Conservation (phyloP, 2,797 vertebrate genomes). For the Benthosema pterotum region DNA sequence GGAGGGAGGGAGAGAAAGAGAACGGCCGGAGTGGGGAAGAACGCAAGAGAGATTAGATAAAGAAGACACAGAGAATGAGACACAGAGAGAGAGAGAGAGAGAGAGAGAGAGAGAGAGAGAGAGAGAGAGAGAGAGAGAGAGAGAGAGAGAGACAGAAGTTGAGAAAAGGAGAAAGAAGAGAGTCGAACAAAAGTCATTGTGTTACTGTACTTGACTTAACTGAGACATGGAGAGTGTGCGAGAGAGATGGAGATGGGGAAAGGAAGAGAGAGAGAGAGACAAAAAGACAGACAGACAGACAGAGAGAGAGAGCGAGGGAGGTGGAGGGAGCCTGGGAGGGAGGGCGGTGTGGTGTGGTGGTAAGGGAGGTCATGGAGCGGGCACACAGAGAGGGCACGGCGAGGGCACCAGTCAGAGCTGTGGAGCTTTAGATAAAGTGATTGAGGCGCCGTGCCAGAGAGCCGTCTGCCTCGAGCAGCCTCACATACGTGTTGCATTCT, state of each 20-base stretch:
- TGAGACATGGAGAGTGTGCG: slow-evolving; percentile 26
- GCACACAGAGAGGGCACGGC: slow-evolving; percentile 63
- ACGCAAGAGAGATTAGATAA: no score
- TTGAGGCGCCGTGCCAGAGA: slow-evolving; percentile 28
- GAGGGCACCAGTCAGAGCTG: slow-evolving; percentile 67
- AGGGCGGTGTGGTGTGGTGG: not conserved
- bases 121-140: not conserved
- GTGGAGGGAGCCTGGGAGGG: slow-evolving; percentile 25
- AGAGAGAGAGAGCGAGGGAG: slow-evolving; percentile 27
- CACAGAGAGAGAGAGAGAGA: not conserved
- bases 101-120: not conserved
- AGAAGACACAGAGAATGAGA: not conserved
- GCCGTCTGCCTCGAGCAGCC: slow-evolving; percentile 32
- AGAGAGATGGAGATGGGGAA: slow-evolving; percentile 18
- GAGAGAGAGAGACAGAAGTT: not conserved
- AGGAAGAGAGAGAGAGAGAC: slow-evolving; percentile 27
- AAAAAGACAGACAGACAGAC: not conserved
- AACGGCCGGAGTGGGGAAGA: no score
- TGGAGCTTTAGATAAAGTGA: slow-evolving; percentile 59
- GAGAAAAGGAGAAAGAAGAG: not conserved
- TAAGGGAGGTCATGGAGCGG: slow-evolving; percentile 66
- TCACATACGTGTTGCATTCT: slow-evolving; percentile 20
- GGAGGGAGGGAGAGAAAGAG: no score
- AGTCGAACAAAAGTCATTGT: not conserved
- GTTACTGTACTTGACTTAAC: not conserved